These are phyloP conservation scores for Hyla sarda DNA, from an alignment of 2,113 vertebrate species.

Conservation along the genomic window DNA sequence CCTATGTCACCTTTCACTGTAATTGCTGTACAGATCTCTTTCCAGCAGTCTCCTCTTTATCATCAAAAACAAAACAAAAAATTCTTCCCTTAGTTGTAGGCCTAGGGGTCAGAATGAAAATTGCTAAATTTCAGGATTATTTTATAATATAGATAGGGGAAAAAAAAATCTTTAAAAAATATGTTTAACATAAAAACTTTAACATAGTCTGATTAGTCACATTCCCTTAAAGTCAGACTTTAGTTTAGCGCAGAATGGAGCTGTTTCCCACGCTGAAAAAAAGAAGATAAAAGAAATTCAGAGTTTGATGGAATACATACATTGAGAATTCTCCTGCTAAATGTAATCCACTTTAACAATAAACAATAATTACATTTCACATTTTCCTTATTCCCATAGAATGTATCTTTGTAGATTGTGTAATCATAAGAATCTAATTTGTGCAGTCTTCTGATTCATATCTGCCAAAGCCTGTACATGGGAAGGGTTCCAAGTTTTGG, in stretches of 20 bases:
- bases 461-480: constrained; percentile 11
- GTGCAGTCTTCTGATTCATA: constrained; percentile 41
- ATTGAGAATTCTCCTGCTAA: constrained; percentile 39
- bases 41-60: too few relatives aligned
- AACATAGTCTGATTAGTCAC: too few relatives aligned
- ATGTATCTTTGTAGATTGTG: constrained; percentile 22
- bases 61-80: too few relatives aligned
- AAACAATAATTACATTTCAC: constrained; percentile 42
- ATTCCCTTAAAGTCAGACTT: neutral
- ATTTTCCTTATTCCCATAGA: constrained; percentile 26
- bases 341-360: constrained; percentile 44
- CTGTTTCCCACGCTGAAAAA: constrained; percentile 23
- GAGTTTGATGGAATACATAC: constrained; percentile 33
- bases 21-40: too few relatives aligned
- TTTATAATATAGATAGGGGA: too few relatives aligned
- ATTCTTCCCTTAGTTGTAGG: too few relatives aligned
- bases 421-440: constrained; percentile 46
- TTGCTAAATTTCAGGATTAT: too few relatives aligned
- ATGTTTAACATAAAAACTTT: too few relatives aligned
- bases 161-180: too few relatives aligned
- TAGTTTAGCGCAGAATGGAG: neutral
- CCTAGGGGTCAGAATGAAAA: too few relatives aligned
- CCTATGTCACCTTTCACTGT: too few relatives aligned
- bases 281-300: constrained; percentile 16
- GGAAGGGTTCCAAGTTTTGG: neutral